phyloP scores from a whole-genome alignment of 2,888 invertebrate species.

The Seira ritae region DNA sequence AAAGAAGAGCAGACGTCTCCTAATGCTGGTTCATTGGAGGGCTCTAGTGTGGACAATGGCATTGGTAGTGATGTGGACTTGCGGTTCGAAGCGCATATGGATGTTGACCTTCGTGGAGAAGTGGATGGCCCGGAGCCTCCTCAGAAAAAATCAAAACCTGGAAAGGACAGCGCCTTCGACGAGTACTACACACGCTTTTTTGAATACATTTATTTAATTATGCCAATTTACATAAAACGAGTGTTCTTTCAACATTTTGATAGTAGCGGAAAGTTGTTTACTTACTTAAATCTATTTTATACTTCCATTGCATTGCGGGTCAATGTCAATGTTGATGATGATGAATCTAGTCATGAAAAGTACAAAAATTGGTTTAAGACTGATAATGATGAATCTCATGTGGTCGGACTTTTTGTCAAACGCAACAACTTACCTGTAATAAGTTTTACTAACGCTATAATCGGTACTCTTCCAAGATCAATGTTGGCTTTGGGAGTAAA shows the following conservation, averaged over 20 bases:
- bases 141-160: constrained; percentile 58
- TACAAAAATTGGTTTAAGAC: constrained; percentile 29
- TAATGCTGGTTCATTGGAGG: background rate
- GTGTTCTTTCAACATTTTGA: constrained; percentile 1
- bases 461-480: constrained; percentile 42
- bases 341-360: constrained; percentile 44
- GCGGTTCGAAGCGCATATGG: constrained; percentile 35
- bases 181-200: constrained; percentile 70
- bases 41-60: background rate
- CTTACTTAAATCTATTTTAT: constrained; percentile 30
- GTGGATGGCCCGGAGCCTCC: constrained; percentile 51
- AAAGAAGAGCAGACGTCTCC: constrained; percentile 45
- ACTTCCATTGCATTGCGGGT: constrained; percentile 13
- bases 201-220: constrained; percentile 52
- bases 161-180: constrained; percentile 60
- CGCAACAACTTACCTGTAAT: constrained; percentile 34
- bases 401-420: constrained; percentile 41
- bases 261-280: constrained; percentile 22
- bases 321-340: constrained; percentile 28
- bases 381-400: constrained; percentile 21
- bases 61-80: constrained; percentile 54
- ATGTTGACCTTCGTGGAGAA: constrained; percentile 4
- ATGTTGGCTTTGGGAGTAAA: constrained; percentile 54
- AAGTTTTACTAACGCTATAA: constrained; percentile 20
- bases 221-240: background rate